A percentile compares a stretch with the other conserved stretches of the same genome.
Conservation (phyloP, 2,797 vertebrate species). For the Echeneis naucrates region DNA sequence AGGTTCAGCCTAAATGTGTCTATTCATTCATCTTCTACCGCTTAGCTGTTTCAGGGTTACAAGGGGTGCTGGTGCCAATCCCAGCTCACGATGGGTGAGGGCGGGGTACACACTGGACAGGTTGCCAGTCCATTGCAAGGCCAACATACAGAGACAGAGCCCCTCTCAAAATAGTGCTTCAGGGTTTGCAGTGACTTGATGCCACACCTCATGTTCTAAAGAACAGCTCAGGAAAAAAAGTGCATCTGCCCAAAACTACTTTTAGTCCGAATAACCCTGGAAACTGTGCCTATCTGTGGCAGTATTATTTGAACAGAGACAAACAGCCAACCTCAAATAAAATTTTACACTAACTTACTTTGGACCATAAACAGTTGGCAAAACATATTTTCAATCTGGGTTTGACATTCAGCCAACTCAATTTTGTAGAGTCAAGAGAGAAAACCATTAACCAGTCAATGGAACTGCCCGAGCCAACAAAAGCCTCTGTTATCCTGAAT, state of each 20-base stretch:
- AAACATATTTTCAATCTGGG: slow-evolving; percentile 35
- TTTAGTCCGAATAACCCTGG: slow-evolving; percentile 22
- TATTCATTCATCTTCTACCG: too few relatives aligned
- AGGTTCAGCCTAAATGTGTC: not conserved
- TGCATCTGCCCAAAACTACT: slow-evolving; percentile 12
- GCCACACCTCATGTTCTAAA: not conserved
- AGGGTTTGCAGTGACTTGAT: not conserved
- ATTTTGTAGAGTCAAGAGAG: slow-evolving; percentile 43
- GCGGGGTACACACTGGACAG: too few relatives aligned
- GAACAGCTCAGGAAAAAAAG: slow-evolving; percentile 1
- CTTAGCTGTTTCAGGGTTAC: too few relatives aligned
- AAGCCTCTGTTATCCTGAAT: slow-evolving; percentile 8
- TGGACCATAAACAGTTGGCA: slow-evolving; percentile 29
- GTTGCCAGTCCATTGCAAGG: too few relatives aligned
- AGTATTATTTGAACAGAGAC: slow-evolving; percentile 33
- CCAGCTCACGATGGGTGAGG: too few relatives aligned
- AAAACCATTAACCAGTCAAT: slow-evolving; percentile 41
- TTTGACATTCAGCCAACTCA: slow-evolving; percentile 54
- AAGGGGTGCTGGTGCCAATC: too few relatives aligned
- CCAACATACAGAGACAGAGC: too few relatives aligned
- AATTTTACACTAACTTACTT: slow-evolving; percentile 11
- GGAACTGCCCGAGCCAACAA: slow-evolving; percentile 20
- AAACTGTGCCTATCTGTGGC: slow-evolving; percentile 16
- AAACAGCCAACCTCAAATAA: slow-evolving; percentile 35
- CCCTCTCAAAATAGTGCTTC: not conserved